phyloP scores from a whole-genome alignment of 1,140 invertebrate genomes.

The Macrocentrus cingulum region DNA sequence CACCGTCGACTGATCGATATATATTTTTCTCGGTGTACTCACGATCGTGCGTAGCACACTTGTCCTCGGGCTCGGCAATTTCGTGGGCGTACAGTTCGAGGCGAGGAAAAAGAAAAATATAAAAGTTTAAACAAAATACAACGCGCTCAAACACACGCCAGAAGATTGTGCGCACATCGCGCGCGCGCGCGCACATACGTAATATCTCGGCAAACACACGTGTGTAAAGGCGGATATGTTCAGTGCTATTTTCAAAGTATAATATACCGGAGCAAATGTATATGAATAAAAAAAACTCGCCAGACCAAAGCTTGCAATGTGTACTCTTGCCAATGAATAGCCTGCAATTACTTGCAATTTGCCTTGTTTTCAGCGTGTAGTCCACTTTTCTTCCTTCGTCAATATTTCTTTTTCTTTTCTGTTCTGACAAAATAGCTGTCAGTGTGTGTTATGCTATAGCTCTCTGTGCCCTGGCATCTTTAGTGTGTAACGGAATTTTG shows the following conservation, averaged over 20 bases:
- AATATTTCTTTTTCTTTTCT: constrained; percentile 18
- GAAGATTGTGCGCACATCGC: too few species aligned
- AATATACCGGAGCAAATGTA: too few species aligned
- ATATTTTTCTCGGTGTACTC: constrained; percentile 9
- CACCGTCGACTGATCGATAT: neutral
- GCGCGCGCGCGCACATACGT: too few species aligned
- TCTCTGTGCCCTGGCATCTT: constrained; percentile 30
- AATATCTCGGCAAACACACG: too few species aligned
- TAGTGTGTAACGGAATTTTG: constrained; percentile 12
- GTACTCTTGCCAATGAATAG: constrained; percentile 53
- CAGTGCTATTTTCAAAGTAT: too few species aligned
- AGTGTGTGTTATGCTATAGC: constrained; percentile 30
- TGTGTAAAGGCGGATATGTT: too few species aligned
- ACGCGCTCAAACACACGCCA: too few species aligned
- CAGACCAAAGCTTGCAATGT: constrained; percentile 27
- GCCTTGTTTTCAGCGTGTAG: constrained; percentile 30
- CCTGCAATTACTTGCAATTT: constrained; percentile 56
- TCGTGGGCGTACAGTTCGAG: constrained; percentile 45
- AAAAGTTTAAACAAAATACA: constrained; percentile 24
- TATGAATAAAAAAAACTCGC: too few species aligned
- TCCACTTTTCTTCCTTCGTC: constrained; percentile 27
- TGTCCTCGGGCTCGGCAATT: constrained; percentile 42
- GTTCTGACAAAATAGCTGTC: constrained; percentile 37
- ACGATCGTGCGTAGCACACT: constrained; percentile 2
- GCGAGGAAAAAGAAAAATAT: constrained; percentile 26